Conservation (phyloP, 2,113 vertebrate species). For the Cinclus cinclus region DNA sequence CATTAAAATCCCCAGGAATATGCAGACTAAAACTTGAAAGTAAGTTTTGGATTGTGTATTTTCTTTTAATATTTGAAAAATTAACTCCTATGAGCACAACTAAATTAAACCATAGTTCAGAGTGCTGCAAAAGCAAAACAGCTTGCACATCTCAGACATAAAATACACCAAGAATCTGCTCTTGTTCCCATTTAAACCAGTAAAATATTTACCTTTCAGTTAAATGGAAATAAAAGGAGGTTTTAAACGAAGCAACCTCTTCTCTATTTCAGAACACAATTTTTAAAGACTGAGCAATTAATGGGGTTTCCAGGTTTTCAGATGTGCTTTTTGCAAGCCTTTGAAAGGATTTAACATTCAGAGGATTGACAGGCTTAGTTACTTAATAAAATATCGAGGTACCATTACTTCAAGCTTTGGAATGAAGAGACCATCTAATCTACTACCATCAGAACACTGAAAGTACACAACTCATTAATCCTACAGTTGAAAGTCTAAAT, state of each 20-base stretch:
- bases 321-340: background rate
- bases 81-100: background rate
- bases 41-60: background rate
- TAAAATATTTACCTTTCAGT: background rate
- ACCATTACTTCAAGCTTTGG: background rate
- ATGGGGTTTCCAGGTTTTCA: background rate
- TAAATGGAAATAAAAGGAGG: background rate
- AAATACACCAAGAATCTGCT: background rate
- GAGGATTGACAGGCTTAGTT: background rate
- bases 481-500: background rate
- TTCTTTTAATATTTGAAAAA: background rate
- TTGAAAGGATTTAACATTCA: background rate
- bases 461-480: accelerated
- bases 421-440: background rate
- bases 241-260: background rate
- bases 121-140: background rate
- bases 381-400: background rate
- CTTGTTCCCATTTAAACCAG: background rate
- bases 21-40: background rate
- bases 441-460: background rate
- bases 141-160: background rate
- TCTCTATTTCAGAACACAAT: background rate
- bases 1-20: background rate
- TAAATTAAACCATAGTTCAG: background rate
- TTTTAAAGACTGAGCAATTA: background rate